Conservation (phyloP, 2,888 invertebrate species). For the Mamestra brassicae region DNA sequence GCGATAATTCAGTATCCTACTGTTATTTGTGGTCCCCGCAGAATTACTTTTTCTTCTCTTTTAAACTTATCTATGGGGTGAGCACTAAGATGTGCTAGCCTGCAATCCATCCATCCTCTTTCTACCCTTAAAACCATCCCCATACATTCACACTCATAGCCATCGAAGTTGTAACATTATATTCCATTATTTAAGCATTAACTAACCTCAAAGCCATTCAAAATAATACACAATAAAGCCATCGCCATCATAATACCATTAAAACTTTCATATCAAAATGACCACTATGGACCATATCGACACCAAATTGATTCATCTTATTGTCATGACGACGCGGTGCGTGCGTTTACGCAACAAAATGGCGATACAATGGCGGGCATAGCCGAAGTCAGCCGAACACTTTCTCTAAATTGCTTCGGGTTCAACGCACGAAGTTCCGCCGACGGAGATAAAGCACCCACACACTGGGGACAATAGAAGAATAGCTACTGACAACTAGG, state of each 20-base stretch:
- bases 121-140: background rate
- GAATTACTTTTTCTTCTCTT: too few species aligned
- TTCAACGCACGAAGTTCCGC: constrained; percentile 63
- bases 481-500: constrained; percentile 6
- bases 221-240: constrained; percentile 8
- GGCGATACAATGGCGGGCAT: constrained; percentile 65
- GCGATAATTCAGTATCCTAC: too few species aligned
- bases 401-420: constrained; percentile 69
- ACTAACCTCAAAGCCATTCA: background rate
- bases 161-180: background rate
- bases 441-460: constrained; percentile 51
- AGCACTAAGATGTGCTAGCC: too few species aligned
- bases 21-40: too few species aligned
- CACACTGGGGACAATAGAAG: constrained; percentile 31
- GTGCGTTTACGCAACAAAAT: constrained; percentile 64
- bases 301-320: constrained; percentile 55
- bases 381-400: constrained; percentile 51
- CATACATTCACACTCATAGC: background rate
- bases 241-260: constrained; percentile 6
- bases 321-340: constrained; percentile 40
- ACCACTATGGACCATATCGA: constrained; percentile 20
- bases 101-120: background rate
- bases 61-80: too few species aligned
- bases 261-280: constrained; percentile 34
- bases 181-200: background rate